phyloP scores from a whole-genome alignment of 2,888 invertebrate species.

The Synergus laeviventris region DNA sequence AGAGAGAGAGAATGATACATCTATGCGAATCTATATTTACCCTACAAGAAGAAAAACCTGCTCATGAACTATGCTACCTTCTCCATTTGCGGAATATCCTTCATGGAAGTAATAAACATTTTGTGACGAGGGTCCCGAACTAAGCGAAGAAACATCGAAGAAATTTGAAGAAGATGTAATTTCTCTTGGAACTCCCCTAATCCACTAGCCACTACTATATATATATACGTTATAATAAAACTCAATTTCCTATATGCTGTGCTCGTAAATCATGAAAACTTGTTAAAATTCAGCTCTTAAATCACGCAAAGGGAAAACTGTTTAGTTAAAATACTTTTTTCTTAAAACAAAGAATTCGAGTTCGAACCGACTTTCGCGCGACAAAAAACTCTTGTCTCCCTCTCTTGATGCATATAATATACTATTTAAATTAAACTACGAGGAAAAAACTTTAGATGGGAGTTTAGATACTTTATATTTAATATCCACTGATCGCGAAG shows the following conservation, averaged over 20 bases:
- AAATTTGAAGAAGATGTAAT: conserved; percentile 20
- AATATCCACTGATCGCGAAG: not conserved
- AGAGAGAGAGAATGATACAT: not conserved
- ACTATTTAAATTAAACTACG: too few relatives aligned
- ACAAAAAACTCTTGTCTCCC: too few relatives aligned
- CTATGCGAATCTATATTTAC: not conserved
- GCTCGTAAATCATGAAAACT: conserved; percentile 24
- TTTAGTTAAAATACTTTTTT: too few relatives aligned
- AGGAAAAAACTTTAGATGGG: not conserved
- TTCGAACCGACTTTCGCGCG: too few relatives aligned
- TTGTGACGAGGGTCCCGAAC: not conserved
- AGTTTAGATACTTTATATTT: not conserved
- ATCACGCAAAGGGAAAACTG: not conserved
- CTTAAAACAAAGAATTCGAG: too few relatives aligned
- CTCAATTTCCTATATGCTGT: not conserved
- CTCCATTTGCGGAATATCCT: not conserved
- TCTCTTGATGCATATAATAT: too few relatives aligned
- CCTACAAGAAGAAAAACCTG: conserved; percentile 6
- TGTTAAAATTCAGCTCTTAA: conserved; percentile 17
- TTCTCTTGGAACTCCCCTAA: not conserved
- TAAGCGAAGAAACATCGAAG: not conserved
- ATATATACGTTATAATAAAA: too few relatives aligned
- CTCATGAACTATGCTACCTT: conserved; percentile 1
- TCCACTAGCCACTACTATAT: not conserved
- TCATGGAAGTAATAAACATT: conserved; percentile 1